A percentile compares a stretch with the other conserved stretches of the same genome.
Evolutionary conservation across 37 sponge, comb jelly and placozoan species (phyloP).

Genomic region (Diacarnus erythraeanus): DNA sequence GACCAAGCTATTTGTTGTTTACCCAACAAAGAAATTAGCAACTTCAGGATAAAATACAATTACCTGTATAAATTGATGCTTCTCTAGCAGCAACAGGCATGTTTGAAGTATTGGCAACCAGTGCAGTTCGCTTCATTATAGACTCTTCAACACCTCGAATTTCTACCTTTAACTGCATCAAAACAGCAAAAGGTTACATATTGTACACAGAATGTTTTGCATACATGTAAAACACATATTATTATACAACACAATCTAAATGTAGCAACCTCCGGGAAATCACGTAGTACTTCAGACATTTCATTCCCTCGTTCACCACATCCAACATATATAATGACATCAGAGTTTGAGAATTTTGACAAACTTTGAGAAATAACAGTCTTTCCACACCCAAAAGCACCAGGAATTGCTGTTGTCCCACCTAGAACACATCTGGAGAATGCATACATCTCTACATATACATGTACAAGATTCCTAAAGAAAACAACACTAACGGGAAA

Average conservation of each 20-base stretch:
- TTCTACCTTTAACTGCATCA: conserved; percentile 81
- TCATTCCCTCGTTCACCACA: conserved; percentile 99
- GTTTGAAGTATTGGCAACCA: conserved; percentile 98
- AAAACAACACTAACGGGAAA: conserved; percentile 88
- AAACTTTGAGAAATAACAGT: conserved; percentile 98
- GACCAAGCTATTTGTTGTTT: too few relatives aligned
- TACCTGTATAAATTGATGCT: conserved; percentile 99
- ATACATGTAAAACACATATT: not conserved
- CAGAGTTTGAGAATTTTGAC: conserved; percentile 99
- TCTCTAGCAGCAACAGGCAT: conserved; percentile 99
- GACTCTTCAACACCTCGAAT: conserved; percentile 89
- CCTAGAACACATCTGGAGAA: conserved; percentile 90
- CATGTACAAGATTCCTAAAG: not conserved
- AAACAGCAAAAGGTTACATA: not conserved
- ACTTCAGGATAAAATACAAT: too few relatives aligned
- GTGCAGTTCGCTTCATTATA: conserved; percentile 98
- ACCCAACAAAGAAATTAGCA: too few relatives aligned
- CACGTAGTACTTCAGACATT: conserved; percentile 97
- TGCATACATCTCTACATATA: not conserved
- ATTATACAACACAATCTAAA: too few relatives aligned
- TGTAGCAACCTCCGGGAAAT: conserved; percentile 89
- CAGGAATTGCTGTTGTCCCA: conserved; percentile 98
- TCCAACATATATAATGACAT: conserved; percentile 98
- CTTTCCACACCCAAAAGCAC: conserved; percentile 99
- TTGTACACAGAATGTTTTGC: too few relatives aligned